Evolutionary conservation across 2,113 vertebrate genomes (phyloP).

Genomic region (Hystrix cristata): DNA sequence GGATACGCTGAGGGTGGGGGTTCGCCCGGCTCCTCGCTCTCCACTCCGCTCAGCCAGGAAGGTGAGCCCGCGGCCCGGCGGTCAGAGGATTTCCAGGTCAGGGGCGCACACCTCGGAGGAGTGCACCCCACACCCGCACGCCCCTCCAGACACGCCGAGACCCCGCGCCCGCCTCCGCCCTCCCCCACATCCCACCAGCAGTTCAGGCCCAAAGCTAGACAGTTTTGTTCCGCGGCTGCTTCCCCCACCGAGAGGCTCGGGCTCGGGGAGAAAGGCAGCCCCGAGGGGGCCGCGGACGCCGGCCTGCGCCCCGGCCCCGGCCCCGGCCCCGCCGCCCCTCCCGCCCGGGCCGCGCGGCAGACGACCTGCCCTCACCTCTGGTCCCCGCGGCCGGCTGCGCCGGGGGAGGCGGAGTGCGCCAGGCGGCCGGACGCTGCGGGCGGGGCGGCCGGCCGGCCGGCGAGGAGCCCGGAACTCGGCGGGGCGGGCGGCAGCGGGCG

Average conservation of each 20-base stretch:
- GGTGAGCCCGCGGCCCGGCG: conserved; percentile 62
- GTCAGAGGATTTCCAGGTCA: conserved; percentile 72
- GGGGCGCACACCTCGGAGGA: conserved; percentile 65
- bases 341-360: background rate
- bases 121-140: conserved; percentile 26
- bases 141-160: background rate
- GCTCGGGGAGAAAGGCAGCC: conserved; percentile 73
- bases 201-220: conserved; percentile 73
- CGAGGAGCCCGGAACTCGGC: conserved; percentile 78
- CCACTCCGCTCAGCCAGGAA: conserved; percentile 57
- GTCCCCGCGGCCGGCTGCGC: conserved; percentile 71
- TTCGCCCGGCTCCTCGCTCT: conserved; percentile 64
- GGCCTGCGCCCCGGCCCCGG: conserved; percentile 41
- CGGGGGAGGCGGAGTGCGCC: conserved; percentile 74
- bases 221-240: conserved; percentile 60
- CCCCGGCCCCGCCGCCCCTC: conserved; percentile 41
- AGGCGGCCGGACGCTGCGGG: conserved; percentile 69
- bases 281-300: conserved; percentile 78
- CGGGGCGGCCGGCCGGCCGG: background rate
- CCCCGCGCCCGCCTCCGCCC: conserved; percentile 48
- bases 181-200: conserved; percentile 66
- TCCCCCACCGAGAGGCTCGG: conserved; percentile 31
- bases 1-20: conserved; percentile 77
- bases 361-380: conserved; percentile 77
- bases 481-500: conserved; percentile 63